A percentile compares a stretch with the other conserved stretches of the same genome.
Evolutionary conservation across 2,888 invertebrate genomes (phyloP).

Genomic region (Mimachlamys varia): DNA sequence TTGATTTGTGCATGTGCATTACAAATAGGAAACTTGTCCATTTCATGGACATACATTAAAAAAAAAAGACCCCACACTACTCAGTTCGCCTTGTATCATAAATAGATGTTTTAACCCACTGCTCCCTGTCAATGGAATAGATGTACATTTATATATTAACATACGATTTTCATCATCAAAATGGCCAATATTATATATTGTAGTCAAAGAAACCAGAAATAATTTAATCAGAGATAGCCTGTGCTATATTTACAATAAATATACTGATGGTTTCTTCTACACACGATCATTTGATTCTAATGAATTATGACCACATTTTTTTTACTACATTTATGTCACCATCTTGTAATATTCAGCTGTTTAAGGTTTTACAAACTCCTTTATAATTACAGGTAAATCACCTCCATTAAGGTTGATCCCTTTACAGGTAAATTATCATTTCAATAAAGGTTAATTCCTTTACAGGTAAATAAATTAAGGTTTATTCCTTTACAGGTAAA

Average conservation of each 20-base stretch:
- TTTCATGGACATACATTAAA: neutral
- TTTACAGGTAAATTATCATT: neutral
- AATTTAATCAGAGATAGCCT: neutral
- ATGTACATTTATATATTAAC: neutral
- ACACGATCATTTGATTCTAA: neutral
- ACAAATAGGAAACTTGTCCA: neutral
- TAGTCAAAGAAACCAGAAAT: neutral
- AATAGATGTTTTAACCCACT: neutral
- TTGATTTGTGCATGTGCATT: neutral
- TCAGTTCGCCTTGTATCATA: neutral
- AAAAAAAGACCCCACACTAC: neutral
- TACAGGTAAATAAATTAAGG: neutral
- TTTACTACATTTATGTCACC: neutral
- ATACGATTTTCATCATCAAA: neutral
- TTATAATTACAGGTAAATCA: neutral
- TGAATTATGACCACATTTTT: neutral
- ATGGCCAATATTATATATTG: neutral
- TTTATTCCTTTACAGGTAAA: neutral
- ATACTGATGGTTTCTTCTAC: neutral
- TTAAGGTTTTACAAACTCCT: neutral
- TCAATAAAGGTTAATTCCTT: neutral
- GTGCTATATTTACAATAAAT: neutral
- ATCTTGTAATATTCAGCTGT: neutral
- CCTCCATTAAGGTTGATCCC: neutral
- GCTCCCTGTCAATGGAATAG: neutral